Percentiles rank a stretch among this genome's conserved stretches.
These are phyloP conservation scores for Drosophila setosimentum DNA, from an alignment of 2,888 invertebrate species.

Conservation along the genomic window DNA sequence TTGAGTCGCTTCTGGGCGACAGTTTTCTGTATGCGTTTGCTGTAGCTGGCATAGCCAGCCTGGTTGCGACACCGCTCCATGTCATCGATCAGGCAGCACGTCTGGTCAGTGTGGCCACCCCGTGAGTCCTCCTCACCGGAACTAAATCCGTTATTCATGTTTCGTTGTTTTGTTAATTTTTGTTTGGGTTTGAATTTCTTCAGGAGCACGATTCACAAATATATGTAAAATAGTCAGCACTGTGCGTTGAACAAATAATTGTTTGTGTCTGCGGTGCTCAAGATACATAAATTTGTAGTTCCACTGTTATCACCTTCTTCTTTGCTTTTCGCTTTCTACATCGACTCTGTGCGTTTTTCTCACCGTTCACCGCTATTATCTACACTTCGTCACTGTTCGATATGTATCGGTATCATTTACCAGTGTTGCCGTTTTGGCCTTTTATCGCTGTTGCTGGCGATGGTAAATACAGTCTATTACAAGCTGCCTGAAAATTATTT, in stretches of 20 bases:
- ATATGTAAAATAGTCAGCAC: background rate
- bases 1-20: slow-evolving; percentile 96
- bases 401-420: slow-evolving; percentile 11
- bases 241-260: background rate
- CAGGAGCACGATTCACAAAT: slow-evolving; percentile 1
- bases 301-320: slow-evolving; percentile 34
- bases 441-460: background rate
- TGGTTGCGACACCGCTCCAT: slow-evolving; percentile 93
- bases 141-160: slow-evolving; percentile 92
- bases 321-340: slow-evolving; percentile 29
- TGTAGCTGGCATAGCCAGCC: slow-evolving; percentile 93
- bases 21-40: slow-evolving; percentile 98
- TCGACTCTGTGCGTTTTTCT: slow-evolving; percentile 47
- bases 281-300: slow-evolving; percentile 4
- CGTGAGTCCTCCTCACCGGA: slow-evolving; percentile 96
- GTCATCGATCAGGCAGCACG: slow-evolving; percentile 96
- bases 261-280: background rate
- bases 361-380: slow-evolving; percentile 34
- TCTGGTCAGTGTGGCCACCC: slow-evolving; percentile 94
- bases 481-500: background rate
- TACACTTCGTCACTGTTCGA: slow-evolving; percentile 18
- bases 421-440: background rate
- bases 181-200: slow-evolving; percentile 7
- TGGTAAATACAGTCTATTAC: background rate
- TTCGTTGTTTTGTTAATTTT: slow-evolving; percentile 8